Percentiles rank a stretch among this genome's conserved stretches.
These are phyloP conservation scores for Potamilus streckersoni DNA, from an alignment of 1,140 invertebrate genomes.

Conservation along the genomic window DNA sequence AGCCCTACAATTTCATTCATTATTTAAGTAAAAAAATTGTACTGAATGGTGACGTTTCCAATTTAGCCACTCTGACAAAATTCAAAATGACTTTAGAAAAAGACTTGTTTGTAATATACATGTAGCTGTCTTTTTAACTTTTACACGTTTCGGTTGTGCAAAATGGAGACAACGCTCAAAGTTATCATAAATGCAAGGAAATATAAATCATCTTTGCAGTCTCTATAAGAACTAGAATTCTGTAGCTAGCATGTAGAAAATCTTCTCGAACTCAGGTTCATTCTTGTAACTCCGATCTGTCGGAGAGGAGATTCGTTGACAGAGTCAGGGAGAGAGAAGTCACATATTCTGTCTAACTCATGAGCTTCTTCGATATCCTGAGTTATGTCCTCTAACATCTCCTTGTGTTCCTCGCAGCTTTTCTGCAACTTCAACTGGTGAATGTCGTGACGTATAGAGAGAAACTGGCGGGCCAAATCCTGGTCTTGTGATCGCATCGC, in stretches of 20 bases:
- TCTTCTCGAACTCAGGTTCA: slow-evolving; percentile 56
- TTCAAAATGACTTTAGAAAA: too few relatives aligned
- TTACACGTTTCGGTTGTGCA: too few relatives aligned
- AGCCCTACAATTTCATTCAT: too few relatives aligned
- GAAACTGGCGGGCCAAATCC: slow-evolving; percentile 50
- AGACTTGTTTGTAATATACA: too few relatives aligned
- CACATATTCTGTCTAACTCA: slow-evolving; percentile 53
- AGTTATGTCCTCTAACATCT: slow-evolving; percentile 60
- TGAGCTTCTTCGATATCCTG: slow-evolving; percentile 56
- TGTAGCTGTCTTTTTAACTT: too few relatives aligned
- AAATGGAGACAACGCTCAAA: too few relatives aligned
- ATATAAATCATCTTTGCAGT: too few relatives aligned
- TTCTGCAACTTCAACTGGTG: slow-evolving; percentile 55
- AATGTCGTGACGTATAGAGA: slow-evolving; percentile 58
- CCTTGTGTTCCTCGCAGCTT: slow-evolving; percentile 56
- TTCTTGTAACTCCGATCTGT: slow-evolving; percentile 57
- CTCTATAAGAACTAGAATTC: too few relatives aligned
- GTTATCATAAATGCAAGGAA: too few relatives aligned
- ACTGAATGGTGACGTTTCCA: too few relatives aligned
- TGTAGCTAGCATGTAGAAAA: slow-evolving; percentile 55
- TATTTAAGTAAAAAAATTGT: too few relatives aligned
- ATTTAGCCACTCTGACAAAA: too few relatives aligned
- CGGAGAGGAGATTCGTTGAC: slow-evolving; percentile 53
- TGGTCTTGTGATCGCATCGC: slow-evolving; percentile 59
- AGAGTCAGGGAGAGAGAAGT: slow-evolving; percentile 41